Base-by-base conservation (phyloP, 2,113 vertebrate species). In the Muntiacus muntjak region DNA sequence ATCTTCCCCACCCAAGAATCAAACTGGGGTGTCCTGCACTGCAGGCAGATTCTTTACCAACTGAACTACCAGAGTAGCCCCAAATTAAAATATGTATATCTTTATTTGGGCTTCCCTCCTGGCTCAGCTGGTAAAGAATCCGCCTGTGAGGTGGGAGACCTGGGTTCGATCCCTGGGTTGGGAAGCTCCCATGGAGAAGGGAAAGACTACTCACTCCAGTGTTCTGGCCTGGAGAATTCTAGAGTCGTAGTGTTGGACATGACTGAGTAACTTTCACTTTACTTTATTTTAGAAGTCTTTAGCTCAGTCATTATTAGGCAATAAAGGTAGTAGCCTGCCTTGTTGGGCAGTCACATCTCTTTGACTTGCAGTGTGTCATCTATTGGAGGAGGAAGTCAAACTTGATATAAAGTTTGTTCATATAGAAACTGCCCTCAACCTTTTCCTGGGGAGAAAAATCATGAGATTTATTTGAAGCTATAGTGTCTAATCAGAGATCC, bases 381-480 rank as follows among this genome's bases (percentile, higher is more conserved):
- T 50, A 50, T 21, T 87, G 45, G 74, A 62, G 76, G 50, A 97
- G 64, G 57, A 40, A 87, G 28, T 52, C 93, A 86, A 54, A n/a
- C 84, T 19, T 55, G 52, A 33, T 47, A 79, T 36, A 88, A 87
- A 45, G 82, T 36, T 62, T 92, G 16, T 43, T 79, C 10, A 52
- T 62, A 94, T 93, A 60, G 36, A 93, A 92, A 74, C 25, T 87
- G 1, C 15, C 25, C 23, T 87, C 60, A 54, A 78, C 52, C 28
- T 5, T 94, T 83, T 21, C 6, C 23, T 90, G 36, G 6, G 60
- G 30, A 92, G 64, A 58, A 86, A 89, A 93, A 71, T 36, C 40
- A 88, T 88, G 87, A 88, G n/a, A 67, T 88, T 83, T 58, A 92
- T 79, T 52, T 92, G 50, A 91, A 96, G 36, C 60, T 88, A 16